Conservation (phyloP, 2,113 vertebrate genomes). For the Rhynchomys soricoides region DNA sequence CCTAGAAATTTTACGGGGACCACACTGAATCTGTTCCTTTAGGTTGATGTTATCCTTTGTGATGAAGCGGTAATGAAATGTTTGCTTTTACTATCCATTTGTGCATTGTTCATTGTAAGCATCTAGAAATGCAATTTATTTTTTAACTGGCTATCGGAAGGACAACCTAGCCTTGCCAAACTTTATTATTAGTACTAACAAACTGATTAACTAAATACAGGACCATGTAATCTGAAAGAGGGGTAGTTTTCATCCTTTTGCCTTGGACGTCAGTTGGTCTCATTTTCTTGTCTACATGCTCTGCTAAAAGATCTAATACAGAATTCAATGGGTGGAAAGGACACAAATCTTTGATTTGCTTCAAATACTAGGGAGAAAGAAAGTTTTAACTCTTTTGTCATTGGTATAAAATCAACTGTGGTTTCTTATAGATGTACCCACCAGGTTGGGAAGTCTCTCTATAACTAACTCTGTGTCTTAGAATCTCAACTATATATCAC, state of each 20-base stretch:
- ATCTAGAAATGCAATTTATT: neutral
- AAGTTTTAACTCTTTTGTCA: neutral
- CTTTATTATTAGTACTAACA: neutral
- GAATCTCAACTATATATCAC: neutral
- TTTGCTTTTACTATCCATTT: neutral
- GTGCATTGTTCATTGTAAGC: neutral
- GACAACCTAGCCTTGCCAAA: neutral
- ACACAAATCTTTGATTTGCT: neutral
- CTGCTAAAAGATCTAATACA: neutral
- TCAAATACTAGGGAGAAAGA: neutral
- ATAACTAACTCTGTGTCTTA: neutral
- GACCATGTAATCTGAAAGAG: neutral
- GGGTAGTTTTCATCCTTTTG: neutral
- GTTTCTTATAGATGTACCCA: neutral
- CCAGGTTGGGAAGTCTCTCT: neutral
- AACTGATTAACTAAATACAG: neutral
- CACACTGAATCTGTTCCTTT: neutral
- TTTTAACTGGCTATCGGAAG: neutral
- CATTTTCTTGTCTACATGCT: neutral
- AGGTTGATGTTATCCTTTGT: neutral
- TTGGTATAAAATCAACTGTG: neutral
- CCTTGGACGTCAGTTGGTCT: neutral
- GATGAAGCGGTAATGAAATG: neutral
- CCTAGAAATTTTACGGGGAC: neutral
- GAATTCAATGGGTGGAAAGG: neutral